These are phyloP conservation scores for Basileuterus tristriatus DNA, from an alignment of 2,797 vertebrate genomes.

Conservation along the genomic window DNA sequence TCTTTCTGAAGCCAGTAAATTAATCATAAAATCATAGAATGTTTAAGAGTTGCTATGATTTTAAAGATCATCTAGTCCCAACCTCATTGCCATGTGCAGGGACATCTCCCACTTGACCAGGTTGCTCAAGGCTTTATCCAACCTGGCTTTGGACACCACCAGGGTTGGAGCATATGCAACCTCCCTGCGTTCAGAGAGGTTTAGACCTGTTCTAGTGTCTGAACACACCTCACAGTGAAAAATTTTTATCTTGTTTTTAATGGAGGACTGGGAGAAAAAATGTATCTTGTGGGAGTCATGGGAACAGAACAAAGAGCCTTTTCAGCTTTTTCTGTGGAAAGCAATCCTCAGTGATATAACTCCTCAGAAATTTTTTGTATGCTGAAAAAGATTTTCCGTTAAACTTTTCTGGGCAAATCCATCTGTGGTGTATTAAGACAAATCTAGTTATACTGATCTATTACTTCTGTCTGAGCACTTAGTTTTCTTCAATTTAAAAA, in stretches of 20 bases:
- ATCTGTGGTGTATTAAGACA: slow-evolving; percentile 57
- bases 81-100: neutral
- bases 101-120: neutral
- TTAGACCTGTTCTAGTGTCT: neutral
- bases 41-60: neutral
- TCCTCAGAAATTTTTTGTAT: neutral
- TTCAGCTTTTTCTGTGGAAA: neutral
- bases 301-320: neutral
- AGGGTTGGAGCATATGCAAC: neutral
- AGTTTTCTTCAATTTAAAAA: slow-evolving; percentile 57
- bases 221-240: neutral
- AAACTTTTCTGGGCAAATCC: slow-evolving; percentile 49
- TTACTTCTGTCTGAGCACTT: slow-evolving; percentile 48
- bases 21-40: neutral
- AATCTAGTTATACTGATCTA: slow-evolving; percentile 53
- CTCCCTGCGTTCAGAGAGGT: neutral
- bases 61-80: neutral
- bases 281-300: neutral
- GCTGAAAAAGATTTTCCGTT: neutral
- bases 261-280: neutral
- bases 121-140: neutral
- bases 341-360: neutral
- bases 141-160: neutral
- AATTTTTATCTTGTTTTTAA: neutral
- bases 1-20: neutral